Evolutionary conservation across 2,888 invertebrate species (phyloP).

Genomic region (Nomada ferruginata): DNA sequence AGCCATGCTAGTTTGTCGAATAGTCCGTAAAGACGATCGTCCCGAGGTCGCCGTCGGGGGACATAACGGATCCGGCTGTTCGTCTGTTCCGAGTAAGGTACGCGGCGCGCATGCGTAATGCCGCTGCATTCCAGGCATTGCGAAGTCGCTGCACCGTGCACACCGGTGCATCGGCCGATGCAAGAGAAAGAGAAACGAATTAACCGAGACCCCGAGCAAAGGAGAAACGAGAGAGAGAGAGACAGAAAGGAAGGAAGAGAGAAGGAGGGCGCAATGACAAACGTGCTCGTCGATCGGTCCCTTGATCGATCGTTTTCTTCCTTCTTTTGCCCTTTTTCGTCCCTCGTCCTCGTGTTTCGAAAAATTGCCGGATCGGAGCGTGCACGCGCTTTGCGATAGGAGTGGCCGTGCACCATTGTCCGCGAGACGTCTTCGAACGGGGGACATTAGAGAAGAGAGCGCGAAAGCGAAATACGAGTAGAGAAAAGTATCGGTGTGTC

Average conservation of each 20-base stretch:
- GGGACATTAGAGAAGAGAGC: constrained; percentile 3
- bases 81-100: constrained; percentile 86
- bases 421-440: no score
- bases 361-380: background rate
- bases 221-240: constrained; percentile 28
- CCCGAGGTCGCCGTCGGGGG: constrained; percentile 78
- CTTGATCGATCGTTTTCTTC: constrained; percentile 28
- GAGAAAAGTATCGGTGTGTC: constrained; percentile 80
- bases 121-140: constrained; percentile 87
- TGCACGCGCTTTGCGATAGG: background rate
- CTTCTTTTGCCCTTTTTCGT: background rate
- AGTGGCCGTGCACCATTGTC: background rate
- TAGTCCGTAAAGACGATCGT: constrained; percentile 71
- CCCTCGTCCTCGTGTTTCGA: background rate
- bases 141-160: constrained; percentile 75
- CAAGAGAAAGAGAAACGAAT: constrained; percentile 59
- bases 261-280: constrained; percentile 40
- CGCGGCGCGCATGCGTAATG: constrained; percentile 87
- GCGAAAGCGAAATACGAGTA: constrained; percentile 78
- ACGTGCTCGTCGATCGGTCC: constrained; percentile 28
- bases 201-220: constrained; percentile 40
- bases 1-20: constrained; percentile 47
- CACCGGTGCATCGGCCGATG: constrained; percentile 71
- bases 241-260: background rate
- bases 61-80: constrained; percentile 81